These are phyloP conservation scores for Zalophus californianus DNA, from an alignment of 2,797 vertebrate species.

Conservation along the genomic window DNA sequence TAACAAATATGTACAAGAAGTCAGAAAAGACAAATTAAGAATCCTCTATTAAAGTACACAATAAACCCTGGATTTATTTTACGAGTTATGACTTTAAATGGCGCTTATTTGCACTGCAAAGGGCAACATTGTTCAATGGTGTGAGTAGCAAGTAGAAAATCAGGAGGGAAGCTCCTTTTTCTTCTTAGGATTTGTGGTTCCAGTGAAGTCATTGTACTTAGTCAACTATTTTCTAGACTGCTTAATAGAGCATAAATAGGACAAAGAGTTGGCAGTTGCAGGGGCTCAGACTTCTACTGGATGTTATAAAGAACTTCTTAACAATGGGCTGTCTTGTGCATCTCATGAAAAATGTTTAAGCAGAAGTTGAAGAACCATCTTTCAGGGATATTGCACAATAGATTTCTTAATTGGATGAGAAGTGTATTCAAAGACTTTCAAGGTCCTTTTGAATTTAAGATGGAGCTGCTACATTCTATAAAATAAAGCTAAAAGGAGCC, in stretches of 20 bases:
- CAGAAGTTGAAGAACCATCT: not conserved
- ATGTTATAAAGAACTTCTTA: constrained; percentile 31
- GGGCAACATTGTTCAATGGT: not conserved
- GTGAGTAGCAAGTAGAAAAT: constrained; percentile 37
- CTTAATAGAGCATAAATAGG: constrained; percentile 34
- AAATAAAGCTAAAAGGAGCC: not conserved
- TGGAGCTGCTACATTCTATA: not conserved
- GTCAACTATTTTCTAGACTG: constrained; percentile 9
- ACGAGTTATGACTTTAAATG: not conserved
- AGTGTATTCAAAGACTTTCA: not conserved
- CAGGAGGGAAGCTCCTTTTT: not conserved
- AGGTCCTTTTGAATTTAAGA: not conserved
- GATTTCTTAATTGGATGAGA: constrained; percentile 4
- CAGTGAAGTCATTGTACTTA: not conserved
- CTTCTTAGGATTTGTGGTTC: constrained; percentile 45
- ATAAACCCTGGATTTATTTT: not conserved
- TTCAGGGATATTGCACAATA: not conserved
- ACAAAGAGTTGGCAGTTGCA: not conserved
- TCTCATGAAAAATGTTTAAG: not conserved
- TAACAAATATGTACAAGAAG: constrained; percentile 59
- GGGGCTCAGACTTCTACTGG: not conserved
- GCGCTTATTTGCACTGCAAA: not conserved
- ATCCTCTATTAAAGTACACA: not conserved
- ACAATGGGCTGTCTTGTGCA: not conserved
- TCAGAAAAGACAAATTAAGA: constrained; percentile 61